Percentiles rank a stretch among this genome's conserved stretches.
These are phyloP conservation scores for Dendrocopos noguchii DNA, from an alignment of 2,113 vertebrate genomes.

Conservation along the genomic window DNA sequence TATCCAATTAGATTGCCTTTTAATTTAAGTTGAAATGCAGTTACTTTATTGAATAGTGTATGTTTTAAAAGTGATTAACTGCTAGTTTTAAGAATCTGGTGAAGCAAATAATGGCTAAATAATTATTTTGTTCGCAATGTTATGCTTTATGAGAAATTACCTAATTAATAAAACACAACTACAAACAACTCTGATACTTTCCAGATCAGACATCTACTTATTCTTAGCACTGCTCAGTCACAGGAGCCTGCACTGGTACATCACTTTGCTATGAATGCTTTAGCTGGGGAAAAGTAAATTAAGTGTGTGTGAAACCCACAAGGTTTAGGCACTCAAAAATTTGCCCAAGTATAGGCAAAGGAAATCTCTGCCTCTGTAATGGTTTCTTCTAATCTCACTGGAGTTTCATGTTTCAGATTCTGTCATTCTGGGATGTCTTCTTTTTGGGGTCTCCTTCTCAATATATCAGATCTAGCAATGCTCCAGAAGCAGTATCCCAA, in stretches of 20 bases:
- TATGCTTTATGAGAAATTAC: background rate
- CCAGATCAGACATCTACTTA: background rate
- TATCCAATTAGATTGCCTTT: background rate
- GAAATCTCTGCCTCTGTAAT: background rate
- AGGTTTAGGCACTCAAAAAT: background rate
- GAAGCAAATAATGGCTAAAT: conserved; percentile 2
- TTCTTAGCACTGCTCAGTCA: background rate
- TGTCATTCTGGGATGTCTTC: rapidly evolving
- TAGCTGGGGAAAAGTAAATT: background rate
- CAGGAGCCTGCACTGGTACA: background rate
- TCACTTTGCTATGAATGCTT: background rate
- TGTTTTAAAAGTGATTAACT: background rate
- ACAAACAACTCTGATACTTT: background rate
- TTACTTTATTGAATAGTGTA: background rate
- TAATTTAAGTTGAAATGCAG: background rate
- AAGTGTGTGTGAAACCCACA: background rate
- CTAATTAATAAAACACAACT: background rate
- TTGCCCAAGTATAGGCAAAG: background rate
- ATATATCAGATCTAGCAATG: background rate
- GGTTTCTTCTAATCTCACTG: background rate
- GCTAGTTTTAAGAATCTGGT: background rate
- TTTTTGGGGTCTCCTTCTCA: background rate
- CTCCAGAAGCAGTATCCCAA: background rate
- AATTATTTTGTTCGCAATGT: background rate
- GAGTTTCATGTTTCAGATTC: background rate